Conservation (phyloP, 2,113 vertebrate species). For the Jaculus jaculus region DNA sequence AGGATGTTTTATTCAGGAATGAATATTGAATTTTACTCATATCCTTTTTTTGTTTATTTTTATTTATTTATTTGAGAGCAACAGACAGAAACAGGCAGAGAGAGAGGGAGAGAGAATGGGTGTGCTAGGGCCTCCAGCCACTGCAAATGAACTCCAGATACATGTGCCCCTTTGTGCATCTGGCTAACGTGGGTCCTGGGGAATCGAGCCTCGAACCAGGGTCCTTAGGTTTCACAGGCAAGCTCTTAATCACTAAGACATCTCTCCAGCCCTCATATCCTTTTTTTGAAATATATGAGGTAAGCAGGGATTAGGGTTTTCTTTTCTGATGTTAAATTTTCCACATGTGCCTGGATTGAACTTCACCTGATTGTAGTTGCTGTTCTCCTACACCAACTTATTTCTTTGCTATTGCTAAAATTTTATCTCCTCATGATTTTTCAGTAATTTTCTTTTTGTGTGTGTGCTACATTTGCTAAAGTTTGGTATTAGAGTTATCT, state of each 20-base stretch:
- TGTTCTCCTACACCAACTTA: neutral
- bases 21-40: neutral
- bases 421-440: neutral
- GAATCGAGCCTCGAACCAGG: too few species aligned
- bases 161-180: too few species aligned
- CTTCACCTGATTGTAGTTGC: neutral
- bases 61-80: too few species aligned
- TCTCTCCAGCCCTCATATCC: too few species aligned
- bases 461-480: neutral
- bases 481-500: slow-evolving; percentile 27
- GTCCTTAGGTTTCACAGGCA: too few species aligned
- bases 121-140: too few species aligned
- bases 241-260: too few species aligned
- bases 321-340: neutral
- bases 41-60: neutral
- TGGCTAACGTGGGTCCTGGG: too few species aligned
- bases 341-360: neutral
- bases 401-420: neutral
- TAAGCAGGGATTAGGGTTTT: neutral
- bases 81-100: too few species aligned
- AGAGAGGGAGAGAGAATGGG: too few species aligned
- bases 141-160: too few species aligned
- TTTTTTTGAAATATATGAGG: neutral
- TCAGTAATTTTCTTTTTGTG: neutral
- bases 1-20: neutral